Evolutionary conservation across 1,140 invertebrate genomes (phyloP), one percentile per base, ranked within the genome.

Genomic region (Papilio helenus): DNA sequence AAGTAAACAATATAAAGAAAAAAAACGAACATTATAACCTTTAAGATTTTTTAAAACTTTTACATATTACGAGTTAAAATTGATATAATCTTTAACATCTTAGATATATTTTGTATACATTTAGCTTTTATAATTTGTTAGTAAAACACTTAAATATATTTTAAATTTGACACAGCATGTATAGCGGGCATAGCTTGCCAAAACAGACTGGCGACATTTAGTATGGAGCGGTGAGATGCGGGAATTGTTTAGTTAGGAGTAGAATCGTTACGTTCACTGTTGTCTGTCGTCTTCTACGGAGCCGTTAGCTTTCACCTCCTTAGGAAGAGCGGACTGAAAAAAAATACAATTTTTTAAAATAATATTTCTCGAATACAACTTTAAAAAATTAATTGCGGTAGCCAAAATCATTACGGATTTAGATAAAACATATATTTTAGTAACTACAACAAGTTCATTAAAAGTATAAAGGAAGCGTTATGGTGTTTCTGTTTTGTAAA

Each of bases 221-320:
- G 71, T 86, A 86, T 87, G 88, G 92, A 89, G 91, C 83, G 87
- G 87, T 89, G 80, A 85, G 80, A 85, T 87, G 80, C 87, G n/a
- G 51, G n/a, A 81, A 83, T 83, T 89, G 79, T 81, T 79, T 87
- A 83, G 80, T 81, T 84, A 79, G 81, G 80, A 85, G 72, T 81
- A 79, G 79, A 79, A 80, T 85, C 80, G 68, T n/a, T 81, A 81
- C 44, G 79, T 81, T 90, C 89, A 93, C 79, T 92, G 91, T 85
- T 90, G 92, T 85, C 92, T 89, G 82, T 93, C 90, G 80, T 94
- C 93, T 84, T 94, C 93, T 1, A 85, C 81, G 74, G 91, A 89
- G 82, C 89, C 89, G 85, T 84, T 90, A 18, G 91, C 91, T 86
- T 94, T 94, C 58, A 94, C 92, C 76, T 94, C 93, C 81, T 93